Base-by-base conservation (phyloP, 2,888 invertebrate species). In the Phorcus lineatus region DNA sequence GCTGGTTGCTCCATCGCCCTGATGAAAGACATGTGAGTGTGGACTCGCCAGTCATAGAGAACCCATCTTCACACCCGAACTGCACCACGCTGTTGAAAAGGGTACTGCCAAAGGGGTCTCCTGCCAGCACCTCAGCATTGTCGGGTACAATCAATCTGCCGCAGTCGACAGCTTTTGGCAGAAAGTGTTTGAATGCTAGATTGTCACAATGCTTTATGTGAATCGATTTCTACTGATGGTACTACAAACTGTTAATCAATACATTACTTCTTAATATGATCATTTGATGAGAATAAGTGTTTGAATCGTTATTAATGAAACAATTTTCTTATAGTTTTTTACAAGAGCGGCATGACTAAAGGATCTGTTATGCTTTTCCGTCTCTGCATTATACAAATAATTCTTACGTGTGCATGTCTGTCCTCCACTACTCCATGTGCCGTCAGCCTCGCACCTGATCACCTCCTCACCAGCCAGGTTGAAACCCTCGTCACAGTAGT, bases 391-490 rank as follows among this genome's bases (percentile, higher is more conserved):
- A 36, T 36, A 36, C 36, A 6, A 36, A 3, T 3, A 81, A 17
- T 4, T 75, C 70, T 80, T 53, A 19, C 85, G 81, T 9, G 84
- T 79, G 80, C 92, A 92, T n/a, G 82, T 81, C 17, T 92, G 92
- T 6, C 81, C 82, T 11, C 77, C 75, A 6, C 81, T 84, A 40
- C 85, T 88, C 91, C 91, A 92, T 0, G 82, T 84, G n/a, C 91
- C 91, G 78, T 92, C 88, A 6, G 87, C 89, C 55, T 89, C 89
- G 84, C 93, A 94, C 13, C 95, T 95, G 78, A 98, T 94, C 90
- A 96, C 96, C 90, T 96, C 96, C 0, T 96, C 94, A 0, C 99
- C 99, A 0, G 97, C 96, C 81, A 98, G 96, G 91, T 96, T 75
- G 79, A 88, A 90, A 0, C 91, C 92, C 70, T 85, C 84, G 70